Percentiles rank a stretch among this genome's conserved stretches.
These are phyloP conservation scores for Prinia subflava DNA, from an alignment of 2,113 vertebrate species.

Conservation along the genomic window DNA sequence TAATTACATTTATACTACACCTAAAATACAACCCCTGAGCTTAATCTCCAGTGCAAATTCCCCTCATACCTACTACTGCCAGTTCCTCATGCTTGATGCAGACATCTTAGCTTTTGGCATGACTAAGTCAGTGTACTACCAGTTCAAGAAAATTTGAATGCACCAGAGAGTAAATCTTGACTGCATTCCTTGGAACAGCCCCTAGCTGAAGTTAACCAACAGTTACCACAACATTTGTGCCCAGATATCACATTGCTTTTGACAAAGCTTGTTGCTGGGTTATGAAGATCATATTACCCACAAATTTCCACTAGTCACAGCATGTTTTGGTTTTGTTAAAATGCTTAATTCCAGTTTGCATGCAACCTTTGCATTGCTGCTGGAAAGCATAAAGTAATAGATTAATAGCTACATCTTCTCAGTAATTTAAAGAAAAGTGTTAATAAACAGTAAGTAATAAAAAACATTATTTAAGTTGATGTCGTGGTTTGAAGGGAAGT, in stretches of 20 bases:
- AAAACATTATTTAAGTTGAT: background rate
- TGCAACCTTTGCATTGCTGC: background rate
- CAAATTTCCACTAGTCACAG: background rate
- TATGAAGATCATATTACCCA: background rate
- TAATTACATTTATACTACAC: background rate
- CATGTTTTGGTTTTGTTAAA: background rate
- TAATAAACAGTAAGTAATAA: background rate
- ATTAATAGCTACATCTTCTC: background rate
- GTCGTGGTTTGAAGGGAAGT: no score
- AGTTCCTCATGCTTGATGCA: background rate
- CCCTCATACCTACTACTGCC: background rate
- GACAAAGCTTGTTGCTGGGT: background rate
- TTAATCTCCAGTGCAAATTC: background rate
- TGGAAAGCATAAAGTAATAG: background rate
- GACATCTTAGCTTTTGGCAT: background rate
- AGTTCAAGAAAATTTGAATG: background rate
- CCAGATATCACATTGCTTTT: background rate
- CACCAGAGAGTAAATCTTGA: background rate
- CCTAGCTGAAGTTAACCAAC: background rate
- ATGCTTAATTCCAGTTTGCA: background rate
- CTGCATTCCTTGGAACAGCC: background rate
- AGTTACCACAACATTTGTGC: background rate
- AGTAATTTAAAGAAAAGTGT: background rate
- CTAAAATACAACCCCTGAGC: background rate
- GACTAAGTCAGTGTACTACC: background rate